A percentile compares a stretch with the other conserved stretches of the same genome.
Conservation (phyloP, 2,113 vertebrate species). For the Indicator indicator region DNA sequence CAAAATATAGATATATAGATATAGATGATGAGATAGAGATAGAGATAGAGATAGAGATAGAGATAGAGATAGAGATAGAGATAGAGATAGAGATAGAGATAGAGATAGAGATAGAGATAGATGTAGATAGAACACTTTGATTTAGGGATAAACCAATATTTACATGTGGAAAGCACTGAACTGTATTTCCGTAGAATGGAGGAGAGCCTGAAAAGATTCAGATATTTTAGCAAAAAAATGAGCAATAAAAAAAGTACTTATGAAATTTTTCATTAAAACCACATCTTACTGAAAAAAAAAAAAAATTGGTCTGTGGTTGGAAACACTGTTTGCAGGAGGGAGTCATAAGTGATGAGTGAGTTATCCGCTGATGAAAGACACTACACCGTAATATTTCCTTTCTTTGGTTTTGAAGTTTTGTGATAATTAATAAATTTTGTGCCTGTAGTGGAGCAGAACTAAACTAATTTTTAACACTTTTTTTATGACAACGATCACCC, state of each 20-base stretch:
- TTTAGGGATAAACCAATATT: constrained; percentile 71
- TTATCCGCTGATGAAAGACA: not conserved
- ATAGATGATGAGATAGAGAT: no score
- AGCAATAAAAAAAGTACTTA: not conserved
- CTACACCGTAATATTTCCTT: not conserved
- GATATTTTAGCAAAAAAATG: not conserved
- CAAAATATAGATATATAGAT: constrained; percentile 72
- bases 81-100: no score
- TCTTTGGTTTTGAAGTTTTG: not conserved
- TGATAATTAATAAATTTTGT: not conserved
- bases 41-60: no score
- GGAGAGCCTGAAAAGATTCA: not conserved
- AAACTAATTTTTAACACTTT: no score
- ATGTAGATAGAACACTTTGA: constrained; percentile 41
- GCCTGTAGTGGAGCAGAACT: no score
- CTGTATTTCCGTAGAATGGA: not conserved
- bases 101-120: no score
- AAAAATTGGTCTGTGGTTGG: not conserved
- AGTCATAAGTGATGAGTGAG: no score
- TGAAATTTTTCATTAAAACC: not conserved
- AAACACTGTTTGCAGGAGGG: rapidly evolving
- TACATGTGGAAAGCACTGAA: constrained; percentile 46
- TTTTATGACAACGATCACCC: not conserved
- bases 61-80: no score
- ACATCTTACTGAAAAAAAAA: not conserved